Evolutionary conservation across 2,113 vertebrate genomes (phyloP), one percentile per base, ranked within the genome.

Genomic region (Crypturellus undulatus): DNA sequence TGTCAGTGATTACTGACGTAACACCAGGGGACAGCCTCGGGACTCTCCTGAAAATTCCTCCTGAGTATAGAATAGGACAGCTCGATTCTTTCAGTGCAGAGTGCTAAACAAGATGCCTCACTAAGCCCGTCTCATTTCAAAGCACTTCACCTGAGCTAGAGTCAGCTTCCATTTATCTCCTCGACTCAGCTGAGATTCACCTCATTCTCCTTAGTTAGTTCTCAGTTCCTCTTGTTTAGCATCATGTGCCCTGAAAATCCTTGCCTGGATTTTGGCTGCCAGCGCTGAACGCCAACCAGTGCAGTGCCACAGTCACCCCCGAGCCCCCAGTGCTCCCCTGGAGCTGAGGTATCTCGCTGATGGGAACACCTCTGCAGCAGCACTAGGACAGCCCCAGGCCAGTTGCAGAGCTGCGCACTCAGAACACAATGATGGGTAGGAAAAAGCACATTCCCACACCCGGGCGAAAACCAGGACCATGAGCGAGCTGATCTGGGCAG

Each of bases 251-350:
- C 49, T 40, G 58, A 73, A 94, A 76, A 52, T 72, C 47, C 38
- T 47, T 49, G 15, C 42, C 70, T 76, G 49, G 49, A 47, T 84
- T 89, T 26, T 6, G 32, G 42, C 32, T 64, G 24, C 13, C 14
- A 69, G 30, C 32, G 72, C 73, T 84, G 73, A 81, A 81, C 81
- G 34, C 30, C 75, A 56, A 54, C 40, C 43, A 87, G 32, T n/a
- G 28, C 2, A 18, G 32, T 47, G 70, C 2, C 18, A 63, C 21
- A 25, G 20, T 19, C 34, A 52, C 45, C 0, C 5, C 3, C 11
- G 1, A 1, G 24, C 42, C 52, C n/a, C n/a, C n/a, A n/a, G n/a
- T 30, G 17, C n/a, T 38, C 24, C n/a, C 59, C 56, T n/a, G 5
- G 3, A 91, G 58, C 14, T 40, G 45, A 68, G 6, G 21, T 4